phyloP scores from a whole-genome alignment of 1,140 invertebrate genomes.

The Drosophila novamexicana region DNA sequence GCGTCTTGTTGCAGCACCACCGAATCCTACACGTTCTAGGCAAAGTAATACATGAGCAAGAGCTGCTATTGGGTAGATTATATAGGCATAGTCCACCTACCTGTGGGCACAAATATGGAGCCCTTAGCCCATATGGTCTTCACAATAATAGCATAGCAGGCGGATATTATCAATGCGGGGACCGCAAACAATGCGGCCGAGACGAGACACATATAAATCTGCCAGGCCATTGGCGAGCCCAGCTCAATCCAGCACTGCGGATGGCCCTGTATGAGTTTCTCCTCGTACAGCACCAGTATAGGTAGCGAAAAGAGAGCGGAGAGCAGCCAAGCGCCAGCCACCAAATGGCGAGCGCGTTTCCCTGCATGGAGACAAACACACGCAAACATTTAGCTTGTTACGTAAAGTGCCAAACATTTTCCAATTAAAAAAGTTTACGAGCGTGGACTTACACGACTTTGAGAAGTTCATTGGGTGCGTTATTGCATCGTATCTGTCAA shows the following conservation, averaged over 20 bases:
- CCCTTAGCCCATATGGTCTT: constrained; percentile 95
- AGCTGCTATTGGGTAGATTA: neutral
- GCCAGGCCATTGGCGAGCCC: constrained; percentile 90
- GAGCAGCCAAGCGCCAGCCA: constrained; percentile 92
- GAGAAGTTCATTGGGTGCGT: constrained; percentile 98
- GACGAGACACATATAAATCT: constrained; percentile 94
- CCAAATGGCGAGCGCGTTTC: constrained; percentile 91
- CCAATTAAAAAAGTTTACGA: constrained; percentile 72
- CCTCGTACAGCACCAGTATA: constrained; percentile 92
- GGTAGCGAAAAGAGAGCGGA: constrained; percentile 94
- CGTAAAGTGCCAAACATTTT: constrained; percentile 50
- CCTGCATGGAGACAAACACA: constrained; percentile 86
- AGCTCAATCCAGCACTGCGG: constrained; percentile 97
- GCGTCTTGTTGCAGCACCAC: constrained; percentile 86
- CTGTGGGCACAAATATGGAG: constrained; percentile 85
- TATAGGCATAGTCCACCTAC: constrained; percentile 34
- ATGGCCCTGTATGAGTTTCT: constrained; percentile 90
- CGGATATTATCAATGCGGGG: constrained; percentile 95
- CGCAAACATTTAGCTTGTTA: constrained; percentile 3
- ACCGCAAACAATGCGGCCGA: constrained; percentile 93
- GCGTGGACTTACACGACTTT: constrained; percentile 92
- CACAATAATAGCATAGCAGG: constrained; percentile 96
- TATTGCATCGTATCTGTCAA: constrained; percentile 97
- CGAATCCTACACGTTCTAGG: constrained; percentile 84
- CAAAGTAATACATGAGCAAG: constrained; percentile 17